Evolutionary conservation across 92 coral and sea anemone species (phyloP), one percentile per base, ranked within the genome.

Genomic region (Blastomussa wellsi): DNA sequence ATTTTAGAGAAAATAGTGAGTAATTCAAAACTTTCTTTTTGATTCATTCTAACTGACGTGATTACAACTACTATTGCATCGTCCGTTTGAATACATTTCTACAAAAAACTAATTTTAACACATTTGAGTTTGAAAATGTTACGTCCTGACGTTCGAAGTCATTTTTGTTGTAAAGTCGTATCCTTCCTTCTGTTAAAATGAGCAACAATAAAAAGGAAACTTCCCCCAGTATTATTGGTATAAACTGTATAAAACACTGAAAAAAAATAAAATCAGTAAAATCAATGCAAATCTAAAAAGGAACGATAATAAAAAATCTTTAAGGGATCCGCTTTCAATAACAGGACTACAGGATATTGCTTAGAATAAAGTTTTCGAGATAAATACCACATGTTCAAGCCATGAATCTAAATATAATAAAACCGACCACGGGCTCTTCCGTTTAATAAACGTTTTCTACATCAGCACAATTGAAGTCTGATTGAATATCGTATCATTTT

Each of bases 381-480:
- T 80, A 80, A 80, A 31, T 16, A 32, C 36, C 14, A 68, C 29
- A 22, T 59, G 72, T 41, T 60, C 82, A 79, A 29, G 20, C 53
- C 15, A 68, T n/a, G 33, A 35, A 69, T 47, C 66, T 48, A 32
- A 29, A 44, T 35, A 81, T 32, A 69, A 41, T 66, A 28, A 67
- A 47, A 35, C 47, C 20, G 42, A 19, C 42, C 48, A 36, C 52
- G 26, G 26, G 11, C 2, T 70, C 85, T 81, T 81, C 85, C 78
- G 69, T 82, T 82, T 69, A 82, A 82, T 70, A 82, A 82, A 53
- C 31, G 53, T 51, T 70, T 47, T 57, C 69, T 33, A 69, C 59
- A 71, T 52, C 37, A 82, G 7, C 3, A 24, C 6, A 47, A 32
- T 82, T 72, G 86, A 82, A 39, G 78, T 69, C 35, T 71, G 52